Base-by-base conservation (phyloP, 2,113 vertebrate species). In the Australoheros scitulus region DNA sequence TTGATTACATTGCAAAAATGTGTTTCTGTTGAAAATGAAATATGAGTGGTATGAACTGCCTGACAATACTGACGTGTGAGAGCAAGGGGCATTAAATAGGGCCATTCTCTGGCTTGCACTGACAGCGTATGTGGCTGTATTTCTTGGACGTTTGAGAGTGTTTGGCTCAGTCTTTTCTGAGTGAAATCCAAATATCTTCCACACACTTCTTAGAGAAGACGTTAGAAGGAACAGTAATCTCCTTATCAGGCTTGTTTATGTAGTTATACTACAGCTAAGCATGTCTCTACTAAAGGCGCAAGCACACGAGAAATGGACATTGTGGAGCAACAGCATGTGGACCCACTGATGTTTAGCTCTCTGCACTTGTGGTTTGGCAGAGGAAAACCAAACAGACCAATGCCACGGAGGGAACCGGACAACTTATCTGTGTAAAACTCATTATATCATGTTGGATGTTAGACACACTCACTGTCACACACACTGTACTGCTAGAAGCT, bases 151-250 rank as follows among this genome's bases (percentile, higher is more conserved):
- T 83, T 79, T 24, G 47, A 18, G 22, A 65, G 13, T 38, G 58
- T 80, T 84, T 60, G 72, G 36, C 36, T 82, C 38, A 2, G 11
- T 63, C 8, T 78, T 56, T 41, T n/a, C 32, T 26, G 10, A 83
- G 80, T 59, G 4, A 3, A 80, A 77, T 86, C 63, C 17, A 38
- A 88, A 81, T 63, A 76, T 86, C 47, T 57, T 81, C 76, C 74
- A 77, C 86, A 32, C 14, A 26, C 70, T 47, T 68, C 72, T 79
- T 3, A 76, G 24, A 83, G 55, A 77, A 87, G 47, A 78, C 59
- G 63, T 74, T 32, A 59, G 68, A 43, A 81, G 81, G 24, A 79
- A 50, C 61, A 74, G 47, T 86, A 85, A 89, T 85, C 86, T 77
- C 50, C 76, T 74, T 81, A 83, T 80, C 9, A 3, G 79, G 32